Evolutionary conservation across 2,888 invertebrate species (phyloP).

Genomic region (Podotricha telesiphe): DNA sequence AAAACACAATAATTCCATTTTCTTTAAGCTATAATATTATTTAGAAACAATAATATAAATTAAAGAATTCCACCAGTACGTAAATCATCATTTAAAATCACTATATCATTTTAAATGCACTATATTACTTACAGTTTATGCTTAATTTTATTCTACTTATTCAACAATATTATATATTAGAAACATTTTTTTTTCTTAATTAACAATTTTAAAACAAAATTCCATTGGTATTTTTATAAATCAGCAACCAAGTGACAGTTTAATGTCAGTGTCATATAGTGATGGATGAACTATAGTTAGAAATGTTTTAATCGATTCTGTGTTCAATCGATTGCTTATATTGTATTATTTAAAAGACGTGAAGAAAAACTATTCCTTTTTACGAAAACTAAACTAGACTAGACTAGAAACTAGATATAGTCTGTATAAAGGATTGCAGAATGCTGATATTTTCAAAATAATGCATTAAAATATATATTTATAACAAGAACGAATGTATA

Average conservation of each 20-base stretch:
- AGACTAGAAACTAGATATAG: no score
- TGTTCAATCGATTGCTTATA: no score
- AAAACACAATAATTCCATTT: no score
- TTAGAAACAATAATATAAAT: neutral
- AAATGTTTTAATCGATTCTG: neutral
- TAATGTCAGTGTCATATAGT: slow-evolving; percentile 9
- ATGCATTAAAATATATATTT: no score
- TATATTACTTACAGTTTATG: slow-evolving; percentile 6
- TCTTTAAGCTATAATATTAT: no score
- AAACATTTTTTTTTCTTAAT: slow-evolving; percentile 17
- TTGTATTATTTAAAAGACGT: no score
- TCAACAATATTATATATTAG: neutral
- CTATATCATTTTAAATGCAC: neutral
- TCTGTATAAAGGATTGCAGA: no score
- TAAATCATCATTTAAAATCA: neutral
- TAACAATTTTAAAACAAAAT: neutral
- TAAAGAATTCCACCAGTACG: neutral
- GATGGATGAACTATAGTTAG: neutral
- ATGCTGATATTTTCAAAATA: no score
- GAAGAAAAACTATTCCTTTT: no score
- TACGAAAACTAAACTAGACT: no score
- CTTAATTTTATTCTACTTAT: neutral
- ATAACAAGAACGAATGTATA: no score
- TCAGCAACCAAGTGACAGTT: slow-evolving; percentile 10
- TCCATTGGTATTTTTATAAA: slow-evolving; percentile 16